These are phyloP conservation scores for Drosophila ustulata DNA, from an alignment of 2,888 invertebrate species.

Conservation along the genomic window DNA sequence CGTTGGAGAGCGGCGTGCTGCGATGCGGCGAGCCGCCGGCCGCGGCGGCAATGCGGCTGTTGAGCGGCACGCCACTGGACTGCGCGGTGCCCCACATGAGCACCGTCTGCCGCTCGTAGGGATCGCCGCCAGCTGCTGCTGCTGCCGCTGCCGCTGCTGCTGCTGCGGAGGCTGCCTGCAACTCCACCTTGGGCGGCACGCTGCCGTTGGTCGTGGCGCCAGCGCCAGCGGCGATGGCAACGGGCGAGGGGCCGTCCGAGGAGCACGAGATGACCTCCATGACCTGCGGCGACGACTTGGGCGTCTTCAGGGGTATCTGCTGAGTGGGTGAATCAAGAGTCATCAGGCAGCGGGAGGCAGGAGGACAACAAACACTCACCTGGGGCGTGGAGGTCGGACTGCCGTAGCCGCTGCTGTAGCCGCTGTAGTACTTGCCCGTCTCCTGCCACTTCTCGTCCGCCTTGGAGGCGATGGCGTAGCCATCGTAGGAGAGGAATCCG, in stretches of 20 bases:
- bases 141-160: constrained; percentile 47
- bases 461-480: constrained; percentile 86
- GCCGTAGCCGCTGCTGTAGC: constrained; percentile 84
- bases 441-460: constrained; percentile 85
- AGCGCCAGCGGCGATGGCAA: constrained; percentile 60
- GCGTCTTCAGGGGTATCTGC: constrained; percentile 84
- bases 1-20: constrained; percentile 84
- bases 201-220: constrained; percentile 64
- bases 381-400: constrained; percentile 85
- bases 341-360: background rate
- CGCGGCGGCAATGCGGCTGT: constrained; percentile 69
- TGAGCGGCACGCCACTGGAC: constrained; percentile 84
- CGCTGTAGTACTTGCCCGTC: constrained; percentile 86
- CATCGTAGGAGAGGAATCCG: constrained; percentile 90
- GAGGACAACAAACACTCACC: constrained; percentile 60
- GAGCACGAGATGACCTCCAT: constrained; percentile 85
- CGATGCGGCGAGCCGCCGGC: constrained; percentile 83
- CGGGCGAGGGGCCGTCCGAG: constrained; percentile 84
- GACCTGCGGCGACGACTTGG: constrained; percentile 85
- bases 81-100: constrained; percentile 94
- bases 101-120: constrained; percentile 91
- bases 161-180: constrained; percentile 50
- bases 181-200: constrained; percentile 84
- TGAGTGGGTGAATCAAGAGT: constrained; percentile 25
- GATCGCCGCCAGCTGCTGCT: constrained; percentile 62